Conservation (phyloP, 2,113 vertebrate genomes). For the Shinisaurus crocodilurus region DNA sequence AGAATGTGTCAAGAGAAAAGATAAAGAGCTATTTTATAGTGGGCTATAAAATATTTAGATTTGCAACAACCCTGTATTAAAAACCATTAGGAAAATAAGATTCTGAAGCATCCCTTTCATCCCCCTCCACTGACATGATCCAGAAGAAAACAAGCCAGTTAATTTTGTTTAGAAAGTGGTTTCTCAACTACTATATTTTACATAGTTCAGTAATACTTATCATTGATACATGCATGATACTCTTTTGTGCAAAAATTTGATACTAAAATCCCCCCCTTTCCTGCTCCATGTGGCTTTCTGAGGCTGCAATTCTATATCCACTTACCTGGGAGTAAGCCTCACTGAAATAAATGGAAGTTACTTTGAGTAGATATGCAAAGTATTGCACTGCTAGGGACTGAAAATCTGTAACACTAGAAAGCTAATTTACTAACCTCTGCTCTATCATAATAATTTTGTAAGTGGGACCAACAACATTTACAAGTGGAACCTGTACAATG, state of each 20-base stretch:
- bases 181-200: neutral
- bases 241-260: neutral
- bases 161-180: neutral
- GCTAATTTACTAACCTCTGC: neutral
- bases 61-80: constrained; percentile 71
- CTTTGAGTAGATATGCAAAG: constrained; percentile 12
- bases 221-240: neutral
- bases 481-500: too few species aligned
- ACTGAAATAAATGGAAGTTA: neutral
- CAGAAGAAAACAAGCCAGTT: neutral
- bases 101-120: constrained; percentile 7
- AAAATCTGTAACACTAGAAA: constrained; percentile 29
- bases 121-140: too few species aligned
- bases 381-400: constrained; percentile 25
- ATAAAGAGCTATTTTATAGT: constrained; percentile 79
- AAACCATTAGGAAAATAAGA: constrained; percentile 56
- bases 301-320: neutral
- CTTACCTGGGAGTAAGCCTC: neutral
- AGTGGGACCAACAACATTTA: too few species aligned
- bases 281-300: neutral
- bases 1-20: constrained; percentile 73
- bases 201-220: neutral
- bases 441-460: neutral
- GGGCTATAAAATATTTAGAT: constrained; percentile 75
- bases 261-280: neutral